Base-by-base conservation (phyloP, 2,888 invertebrate species). In the Electrophaes corylata region DNA sequence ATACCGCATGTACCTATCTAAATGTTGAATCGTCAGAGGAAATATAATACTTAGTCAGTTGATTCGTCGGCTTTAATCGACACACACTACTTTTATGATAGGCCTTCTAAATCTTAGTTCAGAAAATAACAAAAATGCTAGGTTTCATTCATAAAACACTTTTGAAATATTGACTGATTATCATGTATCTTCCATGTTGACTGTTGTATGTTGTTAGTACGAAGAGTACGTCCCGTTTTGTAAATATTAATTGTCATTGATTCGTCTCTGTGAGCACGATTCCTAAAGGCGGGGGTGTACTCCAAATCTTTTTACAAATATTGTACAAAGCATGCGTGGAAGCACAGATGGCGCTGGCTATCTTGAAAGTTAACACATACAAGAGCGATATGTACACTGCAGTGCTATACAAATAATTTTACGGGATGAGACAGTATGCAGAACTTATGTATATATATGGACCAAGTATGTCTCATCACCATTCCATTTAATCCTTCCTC, bases 301-400 rank as follows among this genome's bases (percentile, higher is more conserved):
- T 41, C 4, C 4, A 12, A 20, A 12, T 31, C n/a, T 14, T 5
- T 20, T 14, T 37, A 47, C 47, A 47, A 47, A 35, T 47, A 37
- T 23, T 47, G 37, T 19, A 47, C 20, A n/a, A 47, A 18, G 47
- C 11, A 47, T 23, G n/a, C 20, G 19, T 46, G 33, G 20, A 20
- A 46, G 16, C 37, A 16, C 10, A 37, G 16, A 18, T 16, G 5
- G 40, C n/a, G 11, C 19, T 11, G 19, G 40, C 40, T 40, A 40
- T 40, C 40, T n/a, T 19, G 40, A 19, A 11, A 40, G 19, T 40
- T n/a, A 40, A 37, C 12, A 35, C 12, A 6, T 12, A 37, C 37
- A 6, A 16, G 37, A 16, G 3, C 31, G 31, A n/a, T 37, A 37
- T 2, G 10, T 29, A 37, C 37, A 10, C 16, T 2, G 16, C 16